Evolutionary conservation across 2,113 vertebrate species (phyloP).

Genomic region (Cynocephalus volans): DNA sequence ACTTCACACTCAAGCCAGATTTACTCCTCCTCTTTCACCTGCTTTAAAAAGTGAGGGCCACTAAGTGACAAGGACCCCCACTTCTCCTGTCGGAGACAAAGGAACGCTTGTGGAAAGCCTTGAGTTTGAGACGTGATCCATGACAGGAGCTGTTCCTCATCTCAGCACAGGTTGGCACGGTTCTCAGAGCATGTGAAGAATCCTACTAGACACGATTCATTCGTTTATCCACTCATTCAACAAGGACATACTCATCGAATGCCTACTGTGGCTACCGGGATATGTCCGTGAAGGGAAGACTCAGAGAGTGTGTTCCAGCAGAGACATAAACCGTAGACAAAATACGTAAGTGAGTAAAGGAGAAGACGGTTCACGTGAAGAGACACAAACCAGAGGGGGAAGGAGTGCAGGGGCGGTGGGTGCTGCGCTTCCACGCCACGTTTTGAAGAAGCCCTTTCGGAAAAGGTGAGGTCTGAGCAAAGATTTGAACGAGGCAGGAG

Average conservation of each 20-base stretch:
- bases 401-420: not conserved
- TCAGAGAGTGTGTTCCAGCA: not conserved
- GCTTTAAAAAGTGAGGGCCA: not conserved
- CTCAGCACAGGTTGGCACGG: rapidly evolving
- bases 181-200: not conserved
- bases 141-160: not conserved
- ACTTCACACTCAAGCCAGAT: not conserved
- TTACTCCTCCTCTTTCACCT: not conserved
- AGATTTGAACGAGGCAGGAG: not conserved
- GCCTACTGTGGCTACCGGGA: rapidly evolving
- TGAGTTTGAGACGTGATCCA: not conserved
- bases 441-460: not conserved
- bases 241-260: not conserved
- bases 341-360: rapidly evolving
- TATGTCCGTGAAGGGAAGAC: not conserved
- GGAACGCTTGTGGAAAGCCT: not conserved
- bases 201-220: no score
- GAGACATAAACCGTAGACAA: not conserved
- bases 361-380: not conserved
- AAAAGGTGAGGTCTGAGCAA: not conserved
- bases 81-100: rapidly evolving
- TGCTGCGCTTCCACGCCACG: rapidly evolving
- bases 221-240: not conserved
- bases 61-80: no score
- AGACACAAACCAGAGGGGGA: rapidly evolving